Evolutionary conservation across 2,888 invertebrate genomes (phyloP).

Genomic region (Dendrolimus houi): DNA sequence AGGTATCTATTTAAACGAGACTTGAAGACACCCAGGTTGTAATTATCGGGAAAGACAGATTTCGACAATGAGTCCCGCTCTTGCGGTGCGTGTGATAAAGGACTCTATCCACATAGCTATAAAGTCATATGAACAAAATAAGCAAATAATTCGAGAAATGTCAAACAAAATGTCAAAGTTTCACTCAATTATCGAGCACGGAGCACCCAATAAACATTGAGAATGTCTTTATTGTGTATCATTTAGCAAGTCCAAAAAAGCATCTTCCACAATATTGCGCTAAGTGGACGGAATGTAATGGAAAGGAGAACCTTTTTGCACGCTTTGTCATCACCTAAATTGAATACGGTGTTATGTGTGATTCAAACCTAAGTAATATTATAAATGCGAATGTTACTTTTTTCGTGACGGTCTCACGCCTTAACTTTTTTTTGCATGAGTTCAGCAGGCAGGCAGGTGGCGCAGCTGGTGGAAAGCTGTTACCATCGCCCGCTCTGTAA

Average conservation of each 20-base stretch:
- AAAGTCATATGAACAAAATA: not conserved
- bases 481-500: too few relatives aligned
- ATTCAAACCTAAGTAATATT: too few relatives aligned
- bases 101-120: not conserved
- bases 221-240: not conserved
- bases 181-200: not conserved
- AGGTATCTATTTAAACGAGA: too few relatives aligned
- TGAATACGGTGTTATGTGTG: not conserved
- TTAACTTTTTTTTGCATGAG: too few relatives aligned
- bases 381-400: too few relatives aligned
- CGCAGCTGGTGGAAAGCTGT: too few relatives aligned
- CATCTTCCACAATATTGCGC: not conserved
- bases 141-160: not conserved
- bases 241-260: not conserved
- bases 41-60: too few relatives aligned
- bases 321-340: not conserved
- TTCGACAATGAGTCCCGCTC: too few relatives aligned
- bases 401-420: too few relatives aligned
- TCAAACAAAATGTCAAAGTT: not conserved
- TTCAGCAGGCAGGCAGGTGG: too few relatives aligned
- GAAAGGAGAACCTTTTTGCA: not conserved
- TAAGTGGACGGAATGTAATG: not conserved
- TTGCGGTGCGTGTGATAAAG: too few relatives aligned
- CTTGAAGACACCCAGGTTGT: too few relatives aligned
- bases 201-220: not conserved